These are phyloP conservation scores for Heterotilapia buettikoferi DNA, from an alignment of 2,113 vertebrate genomes.

Conservation along the genomic window DNA sequence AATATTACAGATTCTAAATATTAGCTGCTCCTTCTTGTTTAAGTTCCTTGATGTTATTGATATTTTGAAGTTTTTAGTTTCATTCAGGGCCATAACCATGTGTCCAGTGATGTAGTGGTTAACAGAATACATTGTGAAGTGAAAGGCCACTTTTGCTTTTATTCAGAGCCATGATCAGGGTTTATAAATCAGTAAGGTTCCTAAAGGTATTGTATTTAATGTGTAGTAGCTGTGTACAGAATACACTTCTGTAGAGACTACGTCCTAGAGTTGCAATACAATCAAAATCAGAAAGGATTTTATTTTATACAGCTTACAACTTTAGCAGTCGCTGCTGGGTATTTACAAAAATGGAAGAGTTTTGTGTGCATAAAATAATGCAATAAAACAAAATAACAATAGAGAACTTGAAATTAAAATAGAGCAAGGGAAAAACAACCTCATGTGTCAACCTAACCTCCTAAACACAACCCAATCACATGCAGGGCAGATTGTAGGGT, in stretches of 20 bases:
- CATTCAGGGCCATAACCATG: rapidly evolving
- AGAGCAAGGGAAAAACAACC: background rate
- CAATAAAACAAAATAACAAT: background rate
- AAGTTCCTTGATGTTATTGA: background rate
- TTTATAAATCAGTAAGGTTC: background rate
- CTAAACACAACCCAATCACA: background rate
- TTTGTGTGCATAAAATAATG: background rate
- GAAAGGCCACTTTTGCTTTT: background rate
- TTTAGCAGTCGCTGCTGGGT: background rate
- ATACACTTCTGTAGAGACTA: background rate
- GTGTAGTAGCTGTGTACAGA: background rate
- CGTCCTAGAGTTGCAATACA: background rate
- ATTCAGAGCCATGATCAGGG: background rate
- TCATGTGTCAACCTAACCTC: background rate
- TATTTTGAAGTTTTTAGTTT: background rate
- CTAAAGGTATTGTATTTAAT: background rate
- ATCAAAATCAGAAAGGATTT: background rate
- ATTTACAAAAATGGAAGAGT: background rate
- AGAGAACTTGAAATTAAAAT: background rate
- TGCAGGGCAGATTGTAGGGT: background rate
- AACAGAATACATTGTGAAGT: background rate
- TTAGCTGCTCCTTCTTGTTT: background rate
- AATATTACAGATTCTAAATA: background rate
- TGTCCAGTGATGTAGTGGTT: background rate
- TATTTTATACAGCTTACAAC: background rate